A percentile compares a stretch with the other conserved stretches of the same genome.
These are phyloP conservation scores for Drosophila aff. DNA, from an alignment of 1,140 invertebrate genomes.

Conservation along the genomic window DNA sequence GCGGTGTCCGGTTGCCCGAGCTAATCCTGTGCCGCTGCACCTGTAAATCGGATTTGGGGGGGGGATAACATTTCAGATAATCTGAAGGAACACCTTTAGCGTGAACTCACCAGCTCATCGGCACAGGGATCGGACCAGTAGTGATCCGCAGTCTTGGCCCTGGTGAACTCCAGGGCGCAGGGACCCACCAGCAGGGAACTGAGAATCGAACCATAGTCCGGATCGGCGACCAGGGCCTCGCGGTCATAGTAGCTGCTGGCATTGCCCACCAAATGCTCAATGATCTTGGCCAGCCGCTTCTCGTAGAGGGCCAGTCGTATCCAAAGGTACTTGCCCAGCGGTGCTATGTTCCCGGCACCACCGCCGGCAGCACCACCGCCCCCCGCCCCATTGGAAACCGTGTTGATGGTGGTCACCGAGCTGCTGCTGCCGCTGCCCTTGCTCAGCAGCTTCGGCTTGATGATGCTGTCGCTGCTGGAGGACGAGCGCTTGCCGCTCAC, in stretches of 20 bases:
- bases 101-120: conserved; percentile 90
- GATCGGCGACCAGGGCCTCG: conserved; percentile 94
- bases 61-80: too few species aligned
- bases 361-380: conserved; percentile 52
- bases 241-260: conserved; percentile 93
- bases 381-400: conserved; percentile 47
- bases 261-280: conserved; percentile 94
- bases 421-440: conserved; percentile 87
- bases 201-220: conserved; percentile 96
- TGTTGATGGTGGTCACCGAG: conserved; percentile 85
- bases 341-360: conserved; percentile 20
- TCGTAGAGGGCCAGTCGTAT: conserved; percentile 95
- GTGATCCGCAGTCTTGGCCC: conserved; percentile 94
- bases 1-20: conserved; percentile 90
- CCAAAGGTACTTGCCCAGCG: conserved; percentile 90
- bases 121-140: conserved; percentile 96
- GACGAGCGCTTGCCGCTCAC: conserved; percentile 90
- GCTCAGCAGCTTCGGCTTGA: conserved; percentile 87
- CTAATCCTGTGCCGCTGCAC: conserved; percentile 94
- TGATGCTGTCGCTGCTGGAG: conserved; percentile 90
- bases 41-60: conserved; percentile 55
- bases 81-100: too few species aligned
- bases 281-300: conserved; percentile 93
- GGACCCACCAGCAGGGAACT: conserved; percentile 96
- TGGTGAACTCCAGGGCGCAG: conserved; percentile 95